phyloP scores from a whole-genome alignment of 2,113 vertebrate genomes.

The Pelvicachromis taeniatus region DNA sequence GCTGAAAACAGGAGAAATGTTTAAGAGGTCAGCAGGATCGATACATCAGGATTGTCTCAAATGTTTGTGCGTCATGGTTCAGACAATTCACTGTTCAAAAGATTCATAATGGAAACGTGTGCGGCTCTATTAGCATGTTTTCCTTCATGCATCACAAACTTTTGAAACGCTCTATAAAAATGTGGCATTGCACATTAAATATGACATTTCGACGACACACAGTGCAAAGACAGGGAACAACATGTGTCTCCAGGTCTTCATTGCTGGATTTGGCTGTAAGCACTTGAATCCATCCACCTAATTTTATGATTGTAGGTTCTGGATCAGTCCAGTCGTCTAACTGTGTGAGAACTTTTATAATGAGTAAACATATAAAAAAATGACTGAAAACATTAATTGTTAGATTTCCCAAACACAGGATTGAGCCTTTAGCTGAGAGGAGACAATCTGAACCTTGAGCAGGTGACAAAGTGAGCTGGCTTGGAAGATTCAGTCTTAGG shows the following conservation, averaged over 20 bases:
- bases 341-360: not conserved
- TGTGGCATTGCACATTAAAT: not conserved
- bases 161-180: not conserved
- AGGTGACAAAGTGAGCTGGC: not conserved
- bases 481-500: not conserved
- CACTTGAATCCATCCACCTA: not conserved
- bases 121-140: not conserved
- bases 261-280: fast-evolving
- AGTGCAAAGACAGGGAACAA: not conserved
- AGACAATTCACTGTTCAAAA: not conserved
- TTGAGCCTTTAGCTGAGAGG: not conserved
- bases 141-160: not conserved
- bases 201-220: not conserved
- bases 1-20: not conserved
- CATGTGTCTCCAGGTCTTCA: not conserved
- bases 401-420: not conserved
- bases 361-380: not conserved
- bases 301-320: not conserved
- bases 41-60: not conserved
- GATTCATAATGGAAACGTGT: no score
- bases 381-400: not conserved
- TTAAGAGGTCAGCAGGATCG: not conserved
- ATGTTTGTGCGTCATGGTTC: not conserved
- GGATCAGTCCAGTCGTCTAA: not conserved
- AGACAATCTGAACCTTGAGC: not conserved